Evolutionary conservation across 1,140 invertebrate species (phyloP), one percentile per base, ranked within the genome.

Genomic region (Drosophila persimilis): DNA sequence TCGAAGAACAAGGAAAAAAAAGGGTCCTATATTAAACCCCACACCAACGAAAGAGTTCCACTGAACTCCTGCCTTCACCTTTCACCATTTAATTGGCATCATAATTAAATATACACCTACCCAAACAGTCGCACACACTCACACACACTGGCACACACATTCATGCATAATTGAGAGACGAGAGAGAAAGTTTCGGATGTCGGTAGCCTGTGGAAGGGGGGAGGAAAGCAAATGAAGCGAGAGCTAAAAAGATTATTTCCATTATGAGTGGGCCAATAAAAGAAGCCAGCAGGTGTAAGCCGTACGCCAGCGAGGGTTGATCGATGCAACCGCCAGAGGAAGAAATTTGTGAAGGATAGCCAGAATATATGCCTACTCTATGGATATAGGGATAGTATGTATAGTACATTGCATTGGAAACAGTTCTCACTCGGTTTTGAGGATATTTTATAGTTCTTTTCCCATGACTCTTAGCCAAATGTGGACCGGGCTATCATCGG

Each of bases 51-150:
- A 17, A 6, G 5, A 29, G 2, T 31, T 7, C 29, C 29, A 7
- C 29, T 31, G 29, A 31, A 31, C 29, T 7, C 29, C 54, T 13
- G 15, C 41, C 35, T 50, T 66, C 47, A 24, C 24, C 24, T 24
- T 24, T 24, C 53, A 46, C 46, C 51, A 41, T 66, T 57, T 86
- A 85, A 85, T 85, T 86, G 81, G 77, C 73, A 85, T 74, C 73
- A 76, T 86, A 86, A 85, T 86, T 75, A 85, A 80, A 80, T 77
- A 69, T 73, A 79, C 76, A 73, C 72, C 45, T 61, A 44, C 35
- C 7, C 31, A 9, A 24, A 58, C 20, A 52, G 17, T 17, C 17
- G 17, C 17, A 17, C 46, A 60, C 62, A 11, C 56, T 50, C 64
- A 47, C 53, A 35, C 54, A 47, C 24, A 50, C 29, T 13, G 39